Evolutionary conservation across 2,888 invertebrate species (phyloP).

Genomic region (Andricus curvator): DNA sequence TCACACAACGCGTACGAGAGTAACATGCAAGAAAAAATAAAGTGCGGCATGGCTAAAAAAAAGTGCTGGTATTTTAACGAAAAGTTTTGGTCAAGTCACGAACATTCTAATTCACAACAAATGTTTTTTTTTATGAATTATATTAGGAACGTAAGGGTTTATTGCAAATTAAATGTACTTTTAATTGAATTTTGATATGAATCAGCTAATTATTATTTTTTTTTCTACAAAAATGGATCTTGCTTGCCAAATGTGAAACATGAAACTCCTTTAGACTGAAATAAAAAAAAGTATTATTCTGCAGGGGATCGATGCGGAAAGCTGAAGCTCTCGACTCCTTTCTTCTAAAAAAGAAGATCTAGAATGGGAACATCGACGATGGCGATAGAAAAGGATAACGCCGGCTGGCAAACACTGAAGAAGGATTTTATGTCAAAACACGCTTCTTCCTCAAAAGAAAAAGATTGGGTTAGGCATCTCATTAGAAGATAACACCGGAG

Average conservation of each 20-base stretch:
- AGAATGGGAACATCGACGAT: constrained; percentile 32
- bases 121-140: too few relatives aligned
- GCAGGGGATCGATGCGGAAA: constrained; percentile 25
- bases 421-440: constrained; percentile 34
- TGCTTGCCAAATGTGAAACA: constrained; percentile 1
- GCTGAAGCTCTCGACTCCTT: constrained; percentile 20
- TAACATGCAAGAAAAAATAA: constrained; percentile 25
- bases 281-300: constrained; percentile 25
- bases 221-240: neutral
- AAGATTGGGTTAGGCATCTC: constrained; percentile 34
- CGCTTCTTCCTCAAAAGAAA: constrained; percentile 22
- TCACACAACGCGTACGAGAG: constrained; percentile 21
- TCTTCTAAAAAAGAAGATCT: constrained; percentile 33
- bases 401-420: constrained; percentile 18
- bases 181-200: neutral
- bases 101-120: neutral
- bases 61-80: constrained; percentile 26
- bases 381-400: constrained; percentile 34
- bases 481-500: constrained; percentile 3
- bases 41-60: constrained; percentile 11
- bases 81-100: constrained; percentile 4
- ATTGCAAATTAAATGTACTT: neutral
- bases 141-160: neutral
- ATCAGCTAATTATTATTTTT: neutral
- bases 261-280: neutral